Base-by-base conservation (phyloP, 2,888 invertebrate genomes). In the Icerya purchasi region DNA sequence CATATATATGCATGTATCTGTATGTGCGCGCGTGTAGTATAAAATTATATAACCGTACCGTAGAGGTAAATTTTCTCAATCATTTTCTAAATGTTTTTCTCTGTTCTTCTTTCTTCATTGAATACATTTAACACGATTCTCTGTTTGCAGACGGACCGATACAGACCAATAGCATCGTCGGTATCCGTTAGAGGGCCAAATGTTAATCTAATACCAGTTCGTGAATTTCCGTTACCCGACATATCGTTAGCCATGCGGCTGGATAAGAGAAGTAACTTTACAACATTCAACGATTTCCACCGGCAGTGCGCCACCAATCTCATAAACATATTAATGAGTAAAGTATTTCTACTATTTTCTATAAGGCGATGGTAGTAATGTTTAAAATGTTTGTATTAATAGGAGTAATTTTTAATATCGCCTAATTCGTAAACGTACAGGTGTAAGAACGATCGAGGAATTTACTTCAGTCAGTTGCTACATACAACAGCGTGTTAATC, bases 401-500 rank as follows among this genome's bases (percentile, higher is more conserved):
- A n/a, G n/a, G n/a, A n/a, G n/a, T n/a, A n/a, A n/a, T n/a, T n/a
- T n/a, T n/a, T n/a, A n/a, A n/a, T n/a, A n/a, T n/a, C n/a, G n/a
- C n/a, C n/a, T n/a, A n/a, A n/a, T n/a, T n/a, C n/a, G n/a, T n/a
- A n/a, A n/a, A n/a, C n/a, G n/a, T n/a, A n/a, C 69, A 83, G 84
- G 78, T 21, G 80, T 86, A 78, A 76, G 81, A 50, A 77, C 77
- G 54, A 70, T 81, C 14, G 82, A 84, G 0, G 86, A 87, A 64
- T 76, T 88, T 60, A 72, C 80, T 66, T 80, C 86, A 0, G 76
- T 82, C n/a, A 78, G 83, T 54, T 81, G 80, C 5, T 87, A 76
- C 67, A 77, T 81, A 53, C 78, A 86, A 61, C 83, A 83, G 65
- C 79, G 83, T 50, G 72, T 88, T 14, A 90, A 90, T 71, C 81